A percentile compares a stretch with the other conserved stretches of the same genome.
These are phyloP conservation scores for Platyrinchus mystaceus DNA, from an alignment of 2,797 vertebrate genomes.

Conservation along the genomic window DNA sequence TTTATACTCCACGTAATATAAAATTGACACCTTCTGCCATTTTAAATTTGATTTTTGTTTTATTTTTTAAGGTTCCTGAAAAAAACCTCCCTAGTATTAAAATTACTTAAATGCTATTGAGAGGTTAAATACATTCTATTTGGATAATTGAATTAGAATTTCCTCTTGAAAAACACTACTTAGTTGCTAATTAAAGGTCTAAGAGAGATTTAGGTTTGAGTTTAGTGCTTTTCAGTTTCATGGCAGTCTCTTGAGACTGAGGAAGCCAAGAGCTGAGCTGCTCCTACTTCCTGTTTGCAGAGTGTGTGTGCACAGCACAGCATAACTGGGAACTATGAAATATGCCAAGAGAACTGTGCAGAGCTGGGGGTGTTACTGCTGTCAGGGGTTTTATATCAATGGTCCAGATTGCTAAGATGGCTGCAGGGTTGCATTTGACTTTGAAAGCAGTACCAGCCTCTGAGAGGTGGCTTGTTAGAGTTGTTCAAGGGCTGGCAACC, in stretches of 20 bases:
- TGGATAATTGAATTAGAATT: conserved; percentile 60
- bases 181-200: conserved; percentile 63
- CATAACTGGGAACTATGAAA: neutral
- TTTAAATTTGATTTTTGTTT: neutral
- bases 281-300: conserved; percentile 9
- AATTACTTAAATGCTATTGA: conserved; percentile 51
- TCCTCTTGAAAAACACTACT: conserved; percentile 55
- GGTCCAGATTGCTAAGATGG: neutral
- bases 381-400: neutral
- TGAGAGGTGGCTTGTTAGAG: neutral
- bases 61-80: neutral
- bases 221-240: conserved; percentile 47
- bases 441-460: neutral
- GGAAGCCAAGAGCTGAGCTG: conserved; percentile 22
- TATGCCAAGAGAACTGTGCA: neutral
- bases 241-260: neutral
- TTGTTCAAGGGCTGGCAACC: neutral
- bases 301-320: neutral
- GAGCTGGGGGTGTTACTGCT: neutral
- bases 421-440: neutral
- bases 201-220: conserved; percentile 41
- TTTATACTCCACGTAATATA: neutral
- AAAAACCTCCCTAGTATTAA: neutral
- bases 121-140: conserved; percentile 58
- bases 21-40: neutral